phyloP scores from a whole-genome alignment of 2,797 vertebrate species.

The Peromyscus eremicus region DNA sequence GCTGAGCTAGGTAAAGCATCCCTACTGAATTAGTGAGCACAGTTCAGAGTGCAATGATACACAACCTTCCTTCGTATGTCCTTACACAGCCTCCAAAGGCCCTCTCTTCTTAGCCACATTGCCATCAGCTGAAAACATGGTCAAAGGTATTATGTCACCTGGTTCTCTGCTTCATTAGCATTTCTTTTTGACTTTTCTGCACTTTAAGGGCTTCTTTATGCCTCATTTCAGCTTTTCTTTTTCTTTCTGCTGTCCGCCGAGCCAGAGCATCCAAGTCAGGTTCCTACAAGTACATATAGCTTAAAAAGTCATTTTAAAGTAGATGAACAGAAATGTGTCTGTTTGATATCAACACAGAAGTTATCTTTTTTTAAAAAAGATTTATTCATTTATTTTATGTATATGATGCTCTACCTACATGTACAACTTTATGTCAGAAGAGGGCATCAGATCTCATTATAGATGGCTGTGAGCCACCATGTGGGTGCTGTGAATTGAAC shows the following conservation, averaged over 20 bases:
- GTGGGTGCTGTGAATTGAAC: background rate
- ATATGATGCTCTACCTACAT: background rate
- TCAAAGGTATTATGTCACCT: constrained; percentile 85
- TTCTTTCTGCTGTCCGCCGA: constrained; percentile 89
- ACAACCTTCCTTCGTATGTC: background rate
- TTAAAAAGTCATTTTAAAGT: constrained; percentile 51
- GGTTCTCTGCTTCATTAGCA: constrained; percentile 87
- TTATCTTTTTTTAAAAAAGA: background rate
- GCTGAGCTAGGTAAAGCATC: background rate
- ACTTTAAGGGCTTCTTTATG: constrained; percentile 93
- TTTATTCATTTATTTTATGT: background rate
- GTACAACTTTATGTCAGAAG: background rate
- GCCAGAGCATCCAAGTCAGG: constrained; percentile 91
- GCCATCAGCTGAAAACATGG: background rate
- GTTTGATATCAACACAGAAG: background rate
- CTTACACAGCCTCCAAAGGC: background rate
- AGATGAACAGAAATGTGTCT: constrained; percentile 19
- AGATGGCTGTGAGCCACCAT: background rate
- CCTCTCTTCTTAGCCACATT: background rate
- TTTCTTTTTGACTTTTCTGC: constrained; percentile 91
- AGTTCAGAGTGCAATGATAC: background rate
- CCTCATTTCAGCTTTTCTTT: constrained; percentile 91
- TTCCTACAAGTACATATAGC: constrained; percentile 88
- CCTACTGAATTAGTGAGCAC: background rate
- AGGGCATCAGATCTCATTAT: background rate